Conservation (phyloP, 2,888 invertebrate genomes). For the Drosophila neutralis region DNA sequence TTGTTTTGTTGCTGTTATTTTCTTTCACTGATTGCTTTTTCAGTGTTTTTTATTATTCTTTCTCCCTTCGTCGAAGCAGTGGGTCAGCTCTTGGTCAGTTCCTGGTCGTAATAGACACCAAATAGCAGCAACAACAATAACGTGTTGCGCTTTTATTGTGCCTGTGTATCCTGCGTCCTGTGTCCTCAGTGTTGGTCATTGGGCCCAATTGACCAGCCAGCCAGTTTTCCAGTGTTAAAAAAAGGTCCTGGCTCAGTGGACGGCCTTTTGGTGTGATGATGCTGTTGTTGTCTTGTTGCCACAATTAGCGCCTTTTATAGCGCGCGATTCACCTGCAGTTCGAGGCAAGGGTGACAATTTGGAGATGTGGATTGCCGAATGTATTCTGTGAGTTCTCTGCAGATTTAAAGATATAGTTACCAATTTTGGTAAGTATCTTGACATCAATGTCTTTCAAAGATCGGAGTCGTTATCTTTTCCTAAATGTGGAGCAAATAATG, state of each 20-base stretch:
- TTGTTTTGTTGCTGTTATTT: slow-evolving; percentile 6
- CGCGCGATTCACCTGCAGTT: background rate
- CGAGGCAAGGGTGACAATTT: background rate
- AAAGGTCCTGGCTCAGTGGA: slow-evolving; percentile 38
- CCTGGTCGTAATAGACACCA: slow-evolving; percentile 27
- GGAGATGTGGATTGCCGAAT: background rate
- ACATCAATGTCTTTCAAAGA: too few relatives aligned
- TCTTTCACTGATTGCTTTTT: slow-evolving; percentile 37
- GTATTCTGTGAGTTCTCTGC: background rate
- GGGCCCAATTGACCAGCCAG: slow-evolving; percentile 29
- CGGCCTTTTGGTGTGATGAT: slow-evolving; percentile 52
- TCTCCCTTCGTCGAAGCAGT: slow-evolving; percentile 11
- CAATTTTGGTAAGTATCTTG: too few relatives aligned
- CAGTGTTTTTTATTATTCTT: slow-evolving; percentile 8
- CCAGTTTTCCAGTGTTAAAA: slow-evolving; percentile 5
- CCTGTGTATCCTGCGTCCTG: slow-evolving; percentile 6
- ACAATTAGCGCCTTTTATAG: slow-evolving; percentile 67
- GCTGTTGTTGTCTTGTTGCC: slow-evolving; percentile 54
- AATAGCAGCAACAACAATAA: slow-evolving; percentile 56
- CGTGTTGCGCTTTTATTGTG: slow-evolving; percentile 74
- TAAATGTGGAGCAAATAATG: background rate
- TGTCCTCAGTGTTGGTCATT: slow-evolving; percentile 7
- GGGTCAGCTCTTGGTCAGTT: slow-evolving; percentile 21
- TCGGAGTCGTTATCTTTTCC: too few relatives aligned
- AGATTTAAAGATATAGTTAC: too few relatives aligned